A percentile compares a stretch with the other conserved stretches of the same genome.
These are phyloP conservation scores for Odontomyia ornata DNA, from an alignment of 2,888 invertebrate genomes.

Conservation along the genomic window DNA sequence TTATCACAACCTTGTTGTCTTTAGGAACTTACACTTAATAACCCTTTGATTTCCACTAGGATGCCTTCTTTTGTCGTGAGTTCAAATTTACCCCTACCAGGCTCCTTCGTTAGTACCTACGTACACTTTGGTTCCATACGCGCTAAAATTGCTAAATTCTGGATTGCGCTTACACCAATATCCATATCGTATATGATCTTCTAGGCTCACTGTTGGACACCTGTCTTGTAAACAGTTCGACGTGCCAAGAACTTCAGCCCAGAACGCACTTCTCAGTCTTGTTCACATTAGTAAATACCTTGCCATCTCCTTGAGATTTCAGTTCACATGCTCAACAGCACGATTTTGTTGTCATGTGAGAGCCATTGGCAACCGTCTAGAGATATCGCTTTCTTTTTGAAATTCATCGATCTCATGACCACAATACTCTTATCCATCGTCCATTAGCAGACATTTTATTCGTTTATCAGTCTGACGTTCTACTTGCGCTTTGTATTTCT, in stretches of 20 bases:
- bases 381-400: conserved; percentile 43
- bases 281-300: conserved; percentile 54
- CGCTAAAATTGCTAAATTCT: neutral
- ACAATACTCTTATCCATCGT: conserved; percentile 49
- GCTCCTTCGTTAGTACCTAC: conserved; percentile 43
- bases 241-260: conserved; percentile 51
- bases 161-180: conserved; percentile 45
- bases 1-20: neutral
- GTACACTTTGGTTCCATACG: conserved; percentile 34
- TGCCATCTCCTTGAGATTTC: conserved; percentile 53
- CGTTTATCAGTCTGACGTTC: too few species aligned
- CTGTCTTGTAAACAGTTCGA: conserved; percentile 51
- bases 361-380: conserved; percentile 27
- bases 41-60: conserved; percentile 52
- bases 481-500: conserved; percentile 39
- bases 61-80: conserved; percentile 46
- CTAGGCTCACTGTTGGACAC: too few species aligned
- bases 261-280: conserved; percentile 51
- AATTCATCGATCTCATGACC: conserved; percentile 29
- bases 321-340: conserved; percentile 49
- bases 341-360: conserved; percentile 49
- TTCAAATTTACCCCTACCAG: conserved; percentile 52
- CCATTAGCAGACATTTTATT: conserved; percentile 40
- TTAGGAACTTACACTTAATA: conserved; percentile 52
- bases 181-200: conserved; percentile 53